phyloP scores from a whole-genome alignment of 1,140 invertebrate genomes.

The Metopolophium dirhodum region DNA sequence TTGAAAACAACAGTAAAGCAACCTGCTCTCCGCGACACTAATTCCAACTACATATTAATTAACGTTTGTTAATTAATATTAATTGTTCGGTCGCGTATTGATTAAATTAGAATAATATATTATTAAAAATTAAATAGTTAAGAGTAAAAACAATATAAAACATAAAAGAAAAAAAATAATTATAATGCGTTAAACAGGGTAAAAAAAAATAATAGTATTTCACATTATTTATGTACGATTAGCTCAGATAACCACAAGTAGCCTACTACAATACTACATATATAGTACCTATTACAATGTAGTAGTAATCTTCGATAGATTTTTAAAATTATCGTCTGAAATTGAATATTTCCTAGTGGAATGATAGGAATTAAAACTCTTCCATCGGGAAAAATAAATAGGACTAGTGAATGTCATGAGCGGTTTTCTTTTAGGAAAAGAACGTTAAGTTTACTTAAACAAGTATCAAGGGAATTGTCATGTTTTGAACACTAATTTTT shows the following conservation, averaged over 20 bases:
- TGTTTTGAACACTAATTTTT: conserved; percentile 30
- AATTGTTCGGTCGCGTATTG: conserved; percentile 29
- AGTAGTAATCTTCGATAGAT: neutral
- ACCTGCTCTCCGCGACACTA: neutral
- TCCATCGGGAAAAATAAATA: neutral
- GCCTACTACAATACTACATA: neutral
- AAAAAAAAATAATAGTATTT: neutral
- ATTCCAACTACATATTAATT: conserved; percentile 55
- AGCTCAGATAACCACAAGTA: neutral
- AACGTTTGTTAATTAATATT: conserved; percentile 49
- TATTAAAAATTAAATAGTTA: neutral
- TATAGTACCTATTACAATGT: neutral
- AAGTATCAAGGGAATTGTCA: neutral
- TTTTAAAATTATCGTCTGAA: neutral
- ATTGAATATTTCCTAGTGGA: neutral
- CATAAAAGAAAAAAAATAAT: neutral
- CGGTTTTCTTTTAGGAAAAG: neutral
- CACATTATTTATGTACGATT: neutral
- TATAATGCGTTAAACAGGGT: conserved; percentile 14
- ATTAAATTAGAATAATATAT: neutral
- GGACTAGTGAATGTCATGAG: conserved; percentile 21
- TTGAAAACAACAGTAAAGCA: conserved; percentile 53
- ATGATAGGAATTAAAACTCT: neutral
- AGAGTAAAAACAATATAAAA: conserved; percentile 1
- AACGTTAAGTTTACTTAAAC: neutral